Percentiles rank a stretch among this genome's conserved stretches.
phyloP scores from a whole-genome alignment of 2,797 vertebrate genomes.

The Pseudochirops corinnae region DNA sequence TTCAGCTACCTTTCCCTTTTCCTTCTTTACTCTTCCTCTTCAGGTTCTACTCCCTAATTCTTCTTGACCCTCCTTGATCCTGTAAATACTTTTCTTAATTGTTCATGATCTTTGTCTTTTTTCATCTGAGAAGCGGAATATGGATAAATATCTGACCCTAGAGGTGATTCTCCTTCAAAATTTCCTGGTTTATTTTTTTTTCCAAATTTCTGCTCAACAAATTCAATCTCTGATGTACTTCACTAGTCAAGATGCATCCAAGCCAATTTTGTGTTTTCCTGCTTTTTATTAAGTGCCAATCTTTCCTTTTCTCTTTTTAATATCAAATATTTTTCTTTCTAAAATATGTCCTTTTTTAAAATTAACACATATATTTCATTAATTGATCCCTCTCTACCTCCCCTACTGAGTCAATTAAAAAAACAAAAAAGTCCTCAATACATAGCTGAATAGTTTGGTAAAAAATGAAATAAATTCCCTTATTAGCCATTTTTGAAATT shows the following conservation, averaged over 20 bases:
- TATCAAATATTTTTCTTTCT: neutral
- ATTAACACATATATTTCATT: neutral
- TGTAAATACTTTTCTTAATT: neutral
- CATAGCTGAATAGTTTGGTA: no score
- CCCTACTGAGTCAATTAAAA: no score
- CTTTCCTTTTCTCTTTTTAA: neutral
- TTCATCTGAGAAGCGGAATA: neutral
- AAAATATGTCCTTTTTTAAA: neutral
- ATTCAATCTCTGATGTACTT: neutral
- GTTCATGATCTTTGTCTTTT: neutral
- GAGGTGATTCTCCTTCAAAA: neutral
- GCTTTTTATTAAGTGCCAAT: neutral
- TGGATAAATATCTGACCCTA: neutral
- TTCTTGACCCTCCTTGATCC: neutral
- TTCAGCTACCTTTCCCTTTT: neutral
- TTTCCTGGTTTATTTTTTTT: no score
- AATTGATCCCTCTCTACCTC: neutral
- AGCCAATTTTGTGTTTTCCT: neutral
- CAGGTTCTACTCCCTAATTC: neutral
- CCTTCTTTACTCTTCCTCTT: neutral
- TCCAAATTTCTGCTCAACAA: neutral
- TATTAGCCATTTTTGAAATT: no score
- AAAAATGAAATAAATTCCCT: no score
- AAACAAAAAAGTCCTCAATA: no score
- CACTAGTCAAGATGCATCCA: neutral